A percentile compares a stretch with the other conserved stretches of the same genome.
These are phyloP conservation scores for Mesorhabditis sp. DNA, from an alignment of 2,888 invertebrate species.

Conservation along the genomic window DNA sequence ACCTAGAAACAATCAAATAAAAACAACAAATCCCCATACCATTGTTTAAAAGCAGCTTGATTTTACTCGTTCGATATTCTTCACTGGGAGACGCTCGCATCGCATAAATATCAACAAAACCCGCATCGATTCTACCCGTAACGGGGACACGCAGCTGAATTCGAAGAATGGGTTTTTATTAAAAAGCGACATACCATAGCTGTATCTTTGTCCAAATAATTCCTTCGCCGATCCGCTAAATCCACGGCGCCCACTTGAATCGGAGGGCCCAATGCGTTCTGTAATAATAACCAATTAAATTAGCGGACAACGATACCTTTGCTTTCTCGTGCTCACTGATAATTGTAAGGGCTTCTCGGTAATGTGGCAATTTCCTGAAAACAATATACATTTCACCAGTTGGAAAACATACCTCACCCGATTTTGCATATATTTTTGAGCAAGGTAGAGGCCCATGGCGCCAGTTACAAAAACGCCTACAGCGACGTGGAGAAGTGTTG, in stretches of 20 bases:
- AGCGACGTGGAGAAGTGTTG: constrained; percentile 48
- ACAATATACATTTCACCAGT: neutral
- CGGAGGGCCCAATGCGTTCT: constrained; percentile 46
- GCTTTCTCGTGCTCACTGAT: constrained; percentile 48
- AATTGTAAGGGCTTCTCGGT: constrained; percentile 46
- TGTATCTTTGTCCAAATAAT: constrained; percentile 46
- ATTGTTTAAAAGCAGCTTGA: constrained; percentile 11
- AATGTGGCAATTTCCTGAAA: constrained; percentile 39
- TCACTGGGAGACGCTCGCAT: constrained; percentile 21
- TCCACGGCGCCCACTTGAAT: constrained; percentile 51
- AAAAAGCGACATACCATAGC: constrained; percentile 36
- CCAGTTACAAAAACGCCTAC: constrained; percentile 46
- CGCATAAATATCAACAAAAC: constrained; percentile 45
- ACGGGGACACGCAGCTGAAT: constrained; percentile 46
- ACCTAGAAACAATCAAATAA: neutral
- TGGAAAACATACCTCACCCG: constrained; percentile 24
- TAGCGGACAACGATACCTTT: neutral
- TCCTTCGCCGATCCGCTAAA: constrained; percentile 43
- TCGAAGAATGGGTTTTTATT: neutral
- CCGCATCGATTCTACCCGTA: constrained; percentile 42
- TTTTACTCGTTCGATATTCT: constrained; percentile 33
- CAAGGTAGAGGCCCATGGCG: constrained; percentile 47
- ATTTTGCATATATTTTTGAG: constrained; percentile 45
- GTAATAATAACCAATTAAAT: neutral
- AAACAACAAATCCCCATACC: neutral